Percentiles rank a stretch among this genome's conserved stretches.
phyloP scores from a whole-genome alignment of 2,888 invertebrate genomes.

The Rhamnusium bicolor region DNA sequence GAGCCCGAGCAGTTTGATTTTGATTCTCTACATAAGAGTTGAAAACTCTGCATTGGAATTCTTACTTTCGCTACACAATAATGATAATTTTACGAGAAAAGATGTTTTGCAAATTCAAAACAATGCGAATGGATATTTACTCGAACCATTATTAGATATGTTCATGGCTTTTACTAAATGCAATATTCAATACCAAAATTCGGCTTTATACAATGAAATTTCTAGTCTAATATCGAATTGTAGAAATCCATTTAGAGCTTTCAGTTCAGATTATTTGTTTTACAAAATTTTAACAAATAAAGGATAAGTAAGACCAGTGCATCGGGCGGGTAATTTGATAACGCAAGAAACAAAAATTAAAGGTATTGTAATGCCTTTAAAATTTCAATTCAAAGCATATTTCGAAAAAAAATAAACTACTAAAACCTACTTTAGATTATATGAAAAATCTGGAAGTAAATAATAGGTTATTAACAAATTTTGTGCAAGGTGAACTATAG shows the following conservation, averaged over 20 bases:
- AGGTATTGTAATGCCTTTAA: slow-evolving; percentile 66
- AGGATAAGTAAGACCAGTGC: too few species aligned
- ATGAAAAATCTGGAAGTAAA: too few species aligned
- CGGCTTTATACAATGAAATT: slow-evolving; percentile 15
- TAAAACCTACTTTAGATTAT: not conserved
- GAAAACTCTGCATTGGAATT: not conserved
- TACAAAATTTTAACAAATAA: not conserved
- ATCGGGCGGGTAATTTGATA: too few species aligned
- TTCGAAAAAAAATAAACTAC: slow-evolving; percentile 31
- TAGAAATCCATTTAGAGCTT: not conserved
- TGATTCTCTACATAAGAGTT: not conserved
- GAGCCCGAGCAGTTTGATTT: not conserved
- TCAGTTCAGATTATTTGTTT: slow-evolving; percentile 17
- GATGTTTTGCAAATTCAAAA: not conserved
- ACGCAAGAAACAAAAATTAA: slow-evolving; percentile 38
- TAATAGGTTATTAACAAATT: slow-evolving; percentile 36
- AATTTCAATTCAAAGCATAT: slow-evolving; percentile 35
- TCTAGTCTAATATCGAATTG: not conserved
- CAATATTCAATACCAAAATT: too few species aligned
- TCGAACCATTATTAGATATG: too few species aligned
- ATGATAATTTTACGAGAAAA: not conserved
- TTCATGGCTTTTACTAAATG: too few species aligned
- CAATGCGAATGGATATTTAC: not conserved
- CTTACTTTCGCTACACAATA: not conserved
- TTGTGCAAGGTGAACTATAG: slow-evolving; percentile 53